Base-by-base conservation (phyloP, 2,797 vertebrate genomes). In the Microcaecilia unicolor region DNA sequence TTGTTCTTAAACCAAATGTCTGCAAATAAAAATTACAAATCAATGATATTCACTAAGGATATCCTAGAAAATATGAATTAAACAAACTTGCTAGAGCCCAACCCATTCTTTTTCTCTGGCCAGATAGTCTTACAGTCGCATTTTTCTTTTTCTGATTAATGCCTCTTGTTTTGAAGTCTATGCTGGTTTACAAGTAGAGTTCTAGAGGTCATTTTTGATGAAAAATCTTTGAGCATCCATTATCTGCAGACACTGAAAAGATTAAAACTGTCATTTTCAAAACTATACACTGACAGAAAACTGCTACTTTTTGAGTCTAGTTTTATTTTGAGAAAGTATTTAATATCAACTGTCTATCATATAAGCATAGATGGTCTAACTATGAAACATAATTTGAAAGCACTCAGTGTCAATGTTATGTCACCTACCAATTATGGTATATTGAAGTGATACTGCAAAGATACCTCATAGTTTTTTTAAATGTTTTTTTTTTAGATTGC, bases 271-370 rank as follows among this genome's bases (percentile, higher is more conserved):
- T 49, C 65, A 58, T 48, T 53, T 55, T 10, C 29, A 51, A 41
- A 61, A 41, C 25, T 30, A 22, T 3, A 29, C 51, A 37, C 48
- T 64, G 61, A 58, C 42, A 65, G 45, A 52, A 71, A 61, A 53
- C 20, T 42, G 14, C 9, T 56, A 28, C 24, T 49, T 66, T 26
- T 56, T 39, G 18, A 56, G 31, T 44, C 27, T 67, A 57, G 58
- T 65, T 66, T 66, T 64, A 18, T 54, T 71, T 58, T 50, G 39
- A 67, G 55, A 61, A 61, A 48, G 37, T 45, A 47, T 53, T 60
- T 72, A 54, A 59, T 55, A 52, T 23, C 51, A 23, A 37, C 37
- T 69, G 53, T 56, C 64, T 28, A 63, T 64, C 45, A 66, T 49
- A 17, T 38, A 25, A 28, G 2, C 45, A 52, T 11, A 41, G 31